Evolutionary conservation across 2,888 invertebrate species (phyloP), one percentile per base, ranked within the genome.

Genomic region (Hirtodrosophila alboralis): DNA sequence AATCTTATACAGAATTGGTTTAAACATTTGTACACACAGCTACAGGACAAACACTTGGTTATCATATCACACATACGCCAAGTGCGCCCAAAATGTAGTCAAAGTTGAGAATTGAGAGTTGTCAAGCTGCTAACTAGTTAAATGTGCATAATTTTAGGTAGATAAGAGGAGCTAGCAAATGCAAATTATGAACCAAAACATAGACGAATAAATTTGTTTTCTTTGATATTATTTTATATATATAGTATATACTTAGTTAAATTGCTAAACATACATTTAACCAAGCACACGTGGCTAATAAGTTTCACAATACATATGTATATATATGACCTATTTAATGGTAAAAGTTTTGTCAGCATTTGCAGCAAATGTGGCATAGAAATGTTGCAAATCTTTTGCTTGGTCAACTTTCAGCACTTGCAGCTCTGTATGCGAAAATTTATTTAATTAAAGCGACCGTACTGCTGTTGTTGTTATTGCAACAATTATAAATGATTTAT

Each of bases 401-500:
- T 53, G 45, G 62, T 14, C 53, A 67, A 58, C 18, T 53, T 34
- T 45, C 27, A 23, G 2, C 21, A 38, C 37, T 21, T 48, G 49
- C 31, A 30, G 57, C 56, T 56, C 26, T 47, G 41, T 40, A 13
- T 14, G 14, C 18, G 12, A 43, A 23, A 56, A 63, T 73, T 54
- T 72, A 69, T 79, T 79, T 79, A 81, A 79, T 79, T 84, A 84
- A 72, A 72, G 66, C 59, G 40, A 33, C 9, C 37, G 43, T 28
- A 3, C 53, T 49, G 34, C 30, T 36, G 7, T 34, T 23, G 41
- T 47, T 68, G 43, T 47, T 68, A 44, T 68, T 71, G 48, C 54
- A 41, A 58, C 71, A 80, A 84, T 79, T 80, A 79, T 77, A 75
- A 71, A 80, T 80, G 81, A 80, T 84, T 74, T 84, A 84, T 84